phyloP scores from a whole-genome alignment of 2,113 vertebrate species.

The Solea senegalensis region DNA sequence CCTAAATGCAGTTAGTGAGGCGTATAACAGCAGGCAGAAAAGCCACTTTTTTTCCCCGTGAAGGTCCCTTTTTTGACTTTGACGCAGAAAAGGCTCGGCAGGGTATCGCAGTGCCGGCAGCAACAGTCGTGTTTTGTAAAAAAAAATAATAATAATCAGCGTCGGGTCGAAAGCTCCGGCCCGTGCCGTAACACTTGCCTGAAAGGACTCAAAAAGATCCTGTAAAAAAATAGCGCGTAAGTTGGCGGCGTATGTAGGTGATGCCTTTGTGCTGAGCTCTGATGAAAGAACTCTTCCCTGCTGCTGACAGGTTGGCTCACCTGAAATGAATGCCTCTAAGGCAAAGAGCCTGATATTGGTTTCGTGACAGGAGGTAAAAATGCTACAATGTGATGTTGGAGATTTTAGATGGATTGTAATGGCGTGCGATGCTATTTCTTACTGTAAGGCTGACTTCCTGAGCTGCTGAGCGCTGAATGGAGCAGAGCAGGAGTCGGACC shows the following conservation, averaged over 20 bases:
- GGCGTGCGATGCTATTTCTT: constrained; percentile 35
- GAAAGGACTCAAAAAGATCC: constrained; percentile 55
- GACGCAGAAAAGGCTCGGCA: constrained; percentile 66
- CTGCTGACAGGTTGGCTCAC: constrained; percentile 61
- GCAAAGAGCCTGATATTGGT: constrained; percentile 36
- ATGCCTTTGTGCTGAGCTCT: constrained; percentile 64
- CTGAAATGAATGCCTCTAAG: constrained; percentile 67
- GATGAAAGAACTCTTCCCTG: constrained; percentile 64
- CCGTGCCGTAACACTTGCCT: constrained; percentile 39
- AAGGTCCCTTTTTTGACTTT: constrained; percentile 66
- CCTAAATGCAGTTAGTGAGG: constrained; percentile 63
- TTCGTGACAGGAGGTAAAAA: constrained; percentile 46
- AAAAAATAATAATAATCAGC: constrained; percentile 53
- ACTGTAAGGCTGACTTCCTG: constrained; percentile 38
- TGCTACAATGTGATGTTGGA: constrained; percentile 44
- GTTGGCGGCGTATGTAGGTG: constrained; percentile 50
- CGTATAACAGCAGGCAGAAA: constrained; percentile 70
- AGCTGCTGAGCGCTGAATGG: constrained; percentile 37
- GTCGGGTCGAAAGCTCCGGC: constrained; percentile 50
- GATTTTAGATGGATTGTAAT: constrained; percentile 48
- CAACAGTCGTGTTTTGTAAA: constrained; percentile 70
- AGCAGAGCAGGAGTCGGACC: constrained; percentile 26
- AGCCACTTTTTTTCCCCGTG: constrained; percentile 67
- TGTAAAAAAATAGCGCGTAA: constrained; percentile 37
- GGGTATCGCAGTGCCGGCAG: constrained; percentile 48